Base-by-base conservation (phyloP, 2,113 vertebrate species). In the Gymnorhina tibicen region DNA sequence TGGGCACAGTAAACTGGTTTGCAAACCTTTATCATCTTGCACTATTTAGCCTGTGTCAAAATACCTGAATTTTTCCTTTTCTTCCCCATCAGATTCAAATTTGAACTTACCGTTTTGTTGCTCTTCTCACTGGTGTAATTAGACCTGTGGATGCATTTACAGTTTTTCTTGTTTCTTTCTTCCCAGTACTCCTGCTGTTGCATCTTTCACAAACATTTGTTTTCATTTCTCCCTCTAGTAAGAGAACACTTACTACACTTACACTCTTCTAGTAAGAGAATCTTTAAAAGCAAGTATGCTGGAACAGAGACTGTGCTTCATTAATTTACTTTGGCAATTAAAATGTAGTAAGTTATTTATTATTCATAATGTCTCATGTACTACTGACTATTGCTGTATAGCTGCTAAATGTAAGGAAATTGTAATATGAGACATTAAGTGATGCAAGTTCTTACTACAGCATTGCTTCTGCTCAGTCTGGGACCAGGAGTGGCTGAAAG, bases 321-420 rank as follows among this genome's bases (percentile, higher is more conserved):
- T 94, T 91, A 69, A 95, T 95, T 91, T 95, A 72, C 74, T 92
- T 92, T 92, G 93, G 62, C 89, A 95, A 93, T 94, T 95, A 92
- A 68, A 95, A 74, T 49, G 37, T 56, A 72, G 73, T 56, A 78
- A 74, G 42, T 64, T 85, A 91, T 97, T 94, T 26, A 87, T 97
- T 91, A 91, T 95, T 96, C 49, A 89, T 94, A 87, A 89, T 64
- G 35, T 60, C 53, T 92, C 32, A 13, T 78, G 56, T 89, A 49
- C 32, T 62, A 47, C 44, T 86, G 55, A 67, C 64, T 82, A 13
- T 32, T 66, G 41, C 39, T 78, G 20, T 89, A 64, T 73, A 82
- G 84, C 35, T 87, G 69, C 56, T 82, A 91, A 92, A 83, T n/a
- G 56, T 91, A 94, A 96, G 52, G 49, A 94, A 87, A 41, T 68